Evolutionary conservation across 2,113 vertebrate species (phyloP).

Genomic region (cattle (Bos taurus)): ARS-UCD2.0 NC_037335.1:95434501-95435000

Average conservation of each 20-base stretch:
- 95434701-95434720: neutral
- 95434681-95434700: neutral
- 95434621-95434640: neutral
- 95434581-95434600: neutral
- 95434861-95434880: neutral
- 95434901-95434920: neutral
- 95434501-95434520: neutral
- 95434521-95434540: neutral
- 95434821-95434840: neutral
- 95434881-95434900: neutral
- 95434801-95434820: neutral
- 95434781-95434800: neutral
- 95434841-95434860: neutral
- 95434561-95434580: neutral
- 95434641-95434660: neutral
- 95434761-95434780: neutral
- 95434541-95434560: neutral
- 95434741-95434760: neutral
- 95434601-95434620: neutral
- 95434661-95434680: neutral
- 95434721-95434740: neutral
- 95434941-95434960: neutral
- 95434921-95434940: neutral
- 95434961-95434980: neutral
- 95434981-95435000: neutral